Percentiles rank a stretch among this genome's conserved stretches.
These are phyloP conservation scores for Proisotoma minuta DNA, from an alignment of 2,888 invertebrate genomes.

Conservation along the genomic window DNA sequence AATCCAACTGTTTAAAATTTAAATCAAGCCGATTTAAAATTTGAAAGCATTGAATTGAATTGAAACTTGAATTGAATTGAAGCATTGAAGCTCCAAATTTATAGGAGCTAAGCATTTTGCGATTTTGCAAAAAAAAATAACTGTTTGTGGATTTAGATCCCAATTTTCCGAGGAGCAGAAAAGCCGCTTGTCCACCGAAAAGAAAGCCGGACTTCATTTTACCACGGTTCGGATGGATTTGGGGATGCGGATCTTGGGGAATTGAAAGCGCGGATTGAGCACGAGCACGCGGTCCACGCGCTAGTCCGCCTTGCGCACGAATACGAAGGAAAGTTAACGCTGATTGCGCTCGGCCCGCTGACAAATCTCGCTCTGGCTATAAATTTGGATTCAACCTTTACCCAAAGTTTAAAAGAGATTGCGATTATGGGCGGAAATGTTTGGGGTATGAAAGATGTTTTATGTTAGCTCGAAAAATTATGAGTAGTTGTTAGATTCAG, in stretches of 20 bases:
- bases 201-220: slow-evolving; percentile 14
- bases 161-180: slow-evolving; percentile 42
- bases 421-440: slow-evolving; percentile 52
- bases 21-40: no score
- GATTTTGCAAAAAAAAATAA: no score
- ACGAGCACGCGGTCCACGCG: slow-evolving; percentile 46
- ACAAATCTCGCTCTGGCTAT: slow-evolving; percentile 53
- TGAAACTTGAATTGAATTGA: no score
- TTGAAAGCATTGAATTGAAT: no score
- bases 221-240: slow-evolving; percentile 51
- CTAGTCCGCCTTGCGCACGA: slow-evolving; percentile 43
- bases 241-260: slow-evolving; percentile 47
- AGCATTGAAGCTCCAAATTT: no score
- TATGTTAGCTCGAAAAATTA: background rate
- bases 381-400: slow-evolving; percentile 50
- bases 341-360: slow-evolving; percentile 51
- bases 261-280: slow-evolving; percentile 45
- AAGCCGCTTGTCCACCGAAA: slow-evolving; percentile 30
- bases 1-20: no score
- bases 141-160: slow-evolving; percentile 35
- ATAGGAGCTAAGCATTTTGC: no score
- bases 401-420: slow-evolving; percentile 50
- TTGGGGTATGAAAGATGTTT: slow-evolving; percentile 16
- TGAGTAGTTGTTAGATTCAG: no score
- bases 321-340: slow-evolving; percentile 48